Evolutionary conservation across 2,113 vertebrate genomes (phyloP), one percentile per base, ranked within the genome.

Genomic region (Chaenocephalus aceratus): DNA sequence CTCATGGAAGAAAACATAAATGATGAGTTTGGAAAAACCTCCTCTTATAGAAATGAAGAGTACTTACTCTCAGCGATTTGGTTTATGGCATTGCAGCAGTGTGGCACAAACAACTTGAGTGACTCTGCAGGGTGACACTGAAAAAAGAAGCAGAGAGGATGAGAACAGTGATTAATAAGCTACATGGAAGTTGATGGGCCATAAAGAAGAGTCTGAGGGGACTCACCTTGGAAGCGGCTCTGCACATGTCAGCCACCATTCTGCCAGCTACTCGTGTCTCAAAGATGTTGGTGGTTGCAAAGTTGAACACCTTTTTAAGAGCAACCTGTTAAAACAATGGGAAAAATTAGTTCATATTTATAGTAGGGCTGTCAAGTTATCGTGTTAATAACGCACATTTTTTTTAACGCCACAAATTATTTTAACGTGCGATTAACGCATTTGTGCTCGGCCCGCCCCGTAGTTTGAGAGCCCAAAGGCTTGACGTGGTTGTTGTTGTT

Each of bases 211-310:
- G 10, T 57, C 5, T 34, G n/a, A 63, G 44, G 4, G 44, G 23
- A 68, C 64, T 91, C 53, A 98, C 98, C 94, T 99, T 99, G 57
- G 98, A 92, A 77, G 98, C 96, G 84, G 98, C 98, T 89, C 98
- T 96, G 94, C 98, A 99, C 97, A 99, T 98, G 84, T 99, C 97
- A 0, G 98, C 97, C 73, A 99, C 98, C 98, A 99, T 99, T 70
- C 97, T 97, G 51, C 98, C 98, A 61, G 98, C 94, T 45, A 99
- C 97, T 89, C 97, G 97, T 0, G 98, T 99, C 95, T 99, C 98
- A 94, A 99, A 99, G 93, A 99, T 98, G 91, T 99, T 99, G 52
- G 97, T 99, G 78, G 98, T 90, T 59, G 98, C 97, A 93, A 99
- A 99, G 92, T 97, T 99, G 82, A 97, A 99, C 75, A 99, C 97